Conservation (phyloP, 2,797 vertebrate species). For the Dermochelys coriacea region DNA sequence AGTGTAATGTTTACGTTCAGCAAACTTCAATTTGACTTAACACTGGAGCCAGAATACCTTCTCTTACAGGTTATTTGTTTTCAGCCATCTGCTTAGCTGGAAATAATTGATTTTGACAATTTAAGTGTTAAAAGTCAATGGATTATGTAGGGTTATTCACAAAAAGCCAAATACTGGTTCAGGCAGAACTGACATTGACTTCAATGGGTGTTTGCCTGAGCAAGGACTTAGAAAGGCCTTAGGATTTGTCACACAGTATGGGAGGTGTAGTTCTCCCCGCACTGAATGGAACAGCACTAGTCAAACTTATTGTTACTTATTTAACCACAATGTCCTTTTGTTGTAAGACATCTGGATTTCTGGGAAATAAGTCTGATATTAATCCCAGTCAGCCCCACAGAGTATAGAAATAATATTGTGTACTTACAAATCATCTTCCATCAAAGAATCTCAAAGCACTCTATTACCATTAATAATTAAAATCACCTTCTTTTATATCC, state of each 20-base stretch:
- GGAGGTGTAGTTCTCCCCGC: conserved; percentile 49
- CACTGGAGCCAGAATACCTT: conserved; percentile 49
- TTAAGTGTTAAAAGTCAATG: conserved; percentile 65
- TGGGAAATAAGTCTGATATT: not conserved
- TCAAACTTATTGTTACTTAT: not conserved
- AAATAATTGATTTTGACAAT: conserved; percentile 64
- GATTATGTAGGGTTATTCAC: conserved; percentile 60
- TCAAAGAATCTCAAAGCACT: not conserved
- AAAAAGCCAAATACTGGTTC: conserved; percentile 39
- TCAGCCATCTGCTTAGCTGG: conserved; percentile 49
- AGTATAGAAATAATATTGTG: not conserved
- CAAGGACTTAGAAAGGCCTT: conserved; percentile 20
- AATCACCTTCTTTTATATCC: not conserved
- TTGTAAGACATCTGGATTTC: conserved; percentile 47
- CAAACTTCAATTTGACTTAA: conserved; percentile 65
- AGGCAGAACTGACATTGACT: conserved; percentile 45
- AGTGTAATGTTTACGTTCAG: conserved; percentile 55
- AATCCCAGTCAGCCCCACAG: not conserved
- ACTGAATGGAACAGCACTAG: not conserved
- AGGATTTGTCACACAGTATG: conserved; percentile 43
- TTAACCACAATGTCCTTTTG: not conserved
- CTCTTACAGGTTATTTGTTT: conserved; percentile 65
- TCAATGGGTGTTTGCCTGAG: conserved; percentile 32
- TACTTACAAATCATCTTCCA: not conserved
- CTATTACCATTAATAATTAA: not conserved